A percentile compares a stretch with the other conserved stretches of the same genome.
phyloP scores from a whole-genome alignment of 2,113 vertebrate species.

The Salvelinus fontinalis region DNA sequence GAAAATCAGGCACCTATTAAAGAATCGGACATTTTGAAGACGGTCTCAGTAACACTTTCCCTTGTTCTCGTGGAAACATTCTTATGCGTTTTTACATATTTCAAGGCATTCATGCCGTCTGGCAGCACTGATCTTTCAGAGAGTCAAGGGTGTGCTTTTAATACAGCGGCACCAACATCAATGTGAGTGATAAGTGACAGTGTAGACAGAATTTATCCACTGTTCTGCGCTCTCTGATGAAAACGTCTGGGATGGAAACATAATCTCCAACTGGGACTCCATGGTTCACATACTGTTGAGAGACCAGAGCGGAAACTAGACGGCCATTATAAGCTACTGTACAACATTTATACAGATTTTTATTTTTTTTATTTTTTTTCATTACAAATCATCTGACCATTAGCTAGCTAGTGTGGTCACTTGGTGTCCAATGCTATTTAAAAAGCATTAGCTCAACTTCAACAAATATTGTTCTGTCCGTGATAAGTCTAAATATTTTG shows the following conservation, averaged over 20 bases:
- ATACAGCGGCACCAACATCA: constrained; percentile 10
- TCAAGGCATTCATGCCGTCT: constrained; percentile 18
- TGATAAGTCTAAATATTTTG: not conserved
- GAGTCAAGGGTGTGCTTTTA: constrained; percentile 16
- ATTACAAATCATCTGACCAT: constrained; percentile 43
- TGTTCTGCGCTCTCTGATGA: constrained; percentile 16
- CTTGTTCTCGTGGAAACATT: constrained; percentile 29
- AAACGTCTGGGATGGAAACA: constrained; percentile 39
- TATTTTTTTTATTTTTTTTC: not conserved
- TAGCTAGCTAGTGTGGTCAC: not conserved
- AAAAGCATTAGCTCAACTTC: too few species aligned
- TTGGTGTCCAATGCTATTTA: too few species aligned
- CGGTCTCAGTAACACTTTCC: constrained; percentile 3
- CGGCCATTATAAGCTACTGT: not conserved
- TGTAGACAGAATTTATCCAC: constrained; percentile 19
- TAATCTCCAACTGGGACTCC: constrained; percentile 18
- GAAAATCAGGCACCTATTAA: constrained; percentile 49
- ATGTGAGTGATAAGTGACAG: constrained; percentile 34
- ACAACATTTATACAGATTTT: not conserved
- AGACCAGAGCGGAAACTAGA: constrained; percentile 27
- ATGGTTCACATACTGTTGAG: constrained; percentile 3
- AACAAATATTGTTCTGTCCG: not conserved
- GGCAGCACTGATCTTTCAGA: constrained; percentile 18
- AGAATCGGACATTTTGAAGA: constrained; percentile 34
- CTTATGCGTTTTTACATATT: constrained; percentile 35